Conservation (phyloP, 2,797 vertebrate genomes). For the Cynopterus sphinx region DNA sequence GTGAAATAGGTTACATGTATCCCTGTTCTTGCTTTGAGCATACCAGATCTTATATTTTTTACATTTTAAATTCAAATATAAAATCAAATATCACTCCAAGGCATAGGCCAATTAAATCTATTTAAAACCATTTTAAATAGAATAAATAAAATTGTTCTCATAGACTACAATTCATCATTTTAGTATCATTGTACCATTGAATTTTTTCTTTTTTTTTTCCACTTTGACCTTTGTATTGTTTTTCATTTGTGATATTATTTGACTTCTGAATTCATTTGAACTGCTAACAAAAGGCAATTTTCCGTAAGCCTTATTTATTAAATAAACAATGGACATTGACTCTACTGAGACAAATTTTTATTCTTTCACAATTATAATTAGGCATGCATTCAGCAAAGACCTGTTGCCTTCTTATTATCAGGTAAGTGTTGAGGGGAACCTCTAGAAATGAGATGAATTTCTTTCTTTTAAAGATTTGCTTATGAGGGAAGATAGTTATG, state of each 20-base stretch:
- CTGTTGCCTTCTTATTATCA: neutral
- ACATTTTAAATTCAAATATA: slow-evolving; percentile 27
- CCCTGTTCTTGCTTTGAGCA: neutral
- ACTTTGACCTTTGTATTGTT: neutral
- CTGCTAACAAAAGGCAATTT: neutral
- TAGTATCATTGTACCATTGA: neutral
- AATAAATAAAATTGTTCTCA: neutral
- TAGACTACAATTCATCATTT: neutral
- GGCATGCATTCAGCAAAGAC: neutral
- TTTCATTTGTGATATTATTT: neutral
- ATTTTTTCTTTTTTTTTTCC: neutral
- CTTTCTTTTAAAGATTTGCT: neutral
- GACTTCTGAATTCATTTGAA: neutral
- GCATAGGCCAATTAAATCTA: neutral
- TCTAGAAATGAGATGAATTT: neutral
- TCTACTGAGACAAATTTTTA: neutral
- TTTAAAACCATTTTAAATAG: neutral
- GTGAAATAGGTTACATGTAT: neutral
- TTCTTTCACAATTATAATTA: neutral
- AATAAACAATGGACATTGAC: neutral
- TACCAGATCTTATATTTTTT: neutral
- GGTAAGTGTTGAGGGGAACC: too few species aligned
- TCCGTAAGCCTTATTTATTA: neutral
- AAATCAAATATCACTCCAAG: neutral
- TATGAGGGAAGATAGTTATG: neutral